Evolutionary conservation across 2,797 vertebrate genomes (phyloP).

Genomic region (Parotocinclus haroldoi): DNA sequence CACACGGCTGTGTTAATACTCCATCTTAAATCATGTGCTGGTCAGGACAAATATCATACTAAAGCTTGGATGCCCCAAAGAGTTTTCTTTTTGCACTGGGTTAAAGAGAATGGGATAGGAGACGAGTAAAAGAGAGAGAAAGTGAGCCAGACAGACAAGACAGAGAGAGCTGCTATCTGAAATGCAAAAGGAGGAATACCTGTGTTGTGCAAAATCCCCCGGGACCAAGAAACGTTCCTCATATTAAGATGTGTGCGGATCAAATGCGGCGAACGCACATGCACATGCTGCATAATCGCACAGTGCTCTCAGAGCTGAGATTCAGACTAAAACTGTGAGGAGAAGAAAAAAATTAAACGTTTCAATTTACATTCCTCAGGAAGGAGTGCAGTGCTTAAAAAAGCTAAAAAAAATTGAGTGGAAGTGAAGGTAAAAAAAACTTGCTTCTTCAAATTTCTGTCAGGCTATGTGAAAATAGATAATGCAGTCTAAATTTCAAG

Average conservation of each 20-base stretch:
- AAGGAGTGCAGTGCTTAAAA: not conserved
- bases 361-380: not conserved
- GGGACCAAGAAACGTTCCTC: constrained; percentile 40
- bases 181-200: constrained; percentile 66
- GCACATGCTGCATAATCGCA: constrained; percentile 30
- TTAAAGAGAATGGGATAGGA: constrained; percentile 16
- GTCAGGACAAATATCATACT: too few relatives aligned
- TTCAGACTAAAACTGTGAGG: not conserved
- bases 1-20: too few relatives aligned
- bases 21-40: too few relatives aligned
- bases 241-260: constrained; percentile 42
- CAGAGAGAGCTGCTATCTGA: constrained; percentile 25
- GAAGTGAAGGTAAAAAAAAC: not conserved
- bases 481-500: constrained; percentile 21
- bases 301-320: constrained; percentile 6
- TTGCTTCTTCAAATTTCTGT: too few relatives aligned
- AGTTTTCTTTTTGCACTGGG: constrained; percentile 20
- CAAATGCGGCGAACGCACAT: constrained; percentile 29
- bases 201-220: constrained; percentile 51
- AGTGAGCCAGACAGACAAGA: not conserved
- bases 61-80: too few relatives aligned
- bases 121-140: constrained; percentile 2
- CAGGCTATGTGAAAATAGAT: not conserved
- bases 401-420: not conserved
- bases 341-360: not conserved